Evolutionary conservation across 2,888 invertebrate genomes (phyloP).

Genomic region (Zhuqinia jingwanae): DNA sequence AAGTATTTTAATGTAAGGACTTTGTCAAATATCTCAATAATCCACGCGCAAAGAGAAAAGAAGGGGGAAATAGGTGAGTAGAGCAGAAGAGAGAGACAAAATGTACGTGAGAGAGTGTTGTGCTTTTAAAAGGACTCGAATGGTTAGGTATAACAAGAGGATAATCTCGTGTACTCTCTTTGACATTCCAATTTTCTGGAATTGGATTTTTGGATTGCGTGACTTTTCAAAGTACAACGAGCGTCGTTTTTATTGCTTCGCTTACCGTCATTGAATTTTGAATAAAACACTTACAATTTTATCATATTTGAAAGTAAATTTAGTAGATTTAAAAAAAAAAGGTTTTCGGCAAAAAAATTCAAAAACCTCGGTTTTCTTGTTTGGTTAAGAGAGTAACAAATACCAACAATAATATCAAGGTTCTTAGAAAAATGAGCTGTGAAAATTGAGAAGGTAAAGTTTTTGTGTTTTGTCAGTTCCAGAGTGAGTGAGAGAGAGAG

Average conservation of each 20-base stretch:
- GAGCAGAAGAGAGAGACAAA: background rate
- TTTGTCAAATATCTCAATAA: too few species aligned
- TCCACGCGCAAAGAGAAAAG: too few species aligned
- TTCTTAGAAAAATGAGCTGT: conserved; percentile 50
- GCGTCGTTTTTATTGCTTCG: background rate
- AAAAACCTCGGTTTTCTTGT: conserved; percentile 29
- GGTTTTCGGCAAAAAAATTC: background rate
- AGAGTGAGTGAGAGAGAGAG: too few species aligned
- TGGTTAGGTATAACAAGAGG: too few species aligned
- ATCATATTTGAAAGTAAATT: too few species aligned
- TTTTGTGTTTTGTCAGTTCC: conserved; percentile 34
- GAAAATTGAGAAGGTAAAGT: conserved; percentile 24
- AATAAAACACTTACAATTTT: too few species aligned
- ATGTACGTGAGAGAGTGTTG: background rate
- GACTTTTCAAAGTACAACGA: background rate
- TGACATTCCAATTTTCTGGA: background rate
- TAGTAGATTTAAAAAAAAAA: too few species aligned
- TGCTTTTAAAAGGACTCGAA: conserved; percentile 6
- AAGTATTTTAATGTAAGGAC: too few species aligned
- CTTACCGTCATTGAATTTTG: too few species aligned
- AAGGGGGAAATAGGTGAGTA: too few species aligned
- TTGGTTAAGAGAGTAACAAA: background rate
- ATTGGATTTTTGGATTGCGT: background rate
- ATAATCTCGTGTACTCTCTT: background rate
- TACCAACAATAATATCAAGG: background rate